phyloP scores from a whole-genome alignment of 1,140 invertebrate species.

The Pinna nobilis region DNA sequence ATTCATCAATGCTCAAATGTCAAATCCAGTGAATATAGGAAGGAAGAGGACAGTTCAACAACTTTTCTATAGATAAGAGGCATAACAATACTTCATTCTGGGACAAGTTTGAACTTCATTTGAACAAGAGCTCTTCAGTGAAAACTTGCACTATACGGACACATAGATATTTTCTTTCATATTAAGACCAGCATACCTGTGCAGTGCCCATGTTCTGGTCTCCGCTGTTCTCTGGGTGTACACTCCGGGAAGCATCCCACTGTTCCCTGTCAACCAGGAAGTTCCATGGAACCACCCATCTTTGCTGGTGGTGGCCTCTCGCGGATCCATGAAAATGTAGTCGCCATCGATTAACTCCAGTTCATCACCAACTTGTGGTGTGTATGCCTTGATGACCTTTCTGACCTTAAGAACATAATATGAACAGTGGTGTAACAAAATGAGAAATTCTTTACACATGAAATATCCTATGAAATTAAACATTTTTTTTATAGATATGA shows the following conservation, averaged over 20 bases:
- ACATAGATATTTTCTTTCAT: not conserved
- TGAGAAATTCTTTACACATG: no score
- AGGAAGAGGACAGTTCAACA: no score
- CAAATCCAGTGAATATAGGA: no score
- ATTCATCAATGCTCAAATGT: no score
- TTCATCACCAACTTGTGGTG: slow-evolving; percentile 87
- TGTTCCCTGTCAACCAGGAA: slow-evolving; percentile 88
- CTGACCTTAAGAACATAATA: slow-evolving; percentile 85
- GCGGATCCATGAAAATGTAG: slow-evolving; percentile 87
- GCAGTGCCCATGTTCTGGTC: slow-evolving; percentile 92
- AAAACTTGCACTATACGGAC: no score
- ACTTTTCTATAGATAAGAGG: no score
- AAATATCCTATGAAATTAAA: slow-evolving; percentile 24
- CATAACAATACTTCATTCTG: no score
- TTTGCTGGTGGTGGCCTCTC: slow-evolving; percentile 82
- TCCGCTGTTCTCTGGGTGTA: slow-evolving; percentile 89
- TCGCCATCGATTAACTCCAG: slow-evolving; percentile 89
- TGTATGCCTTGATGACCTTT: slow-evolving; percentile 87
- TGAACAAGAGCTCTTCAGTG: no score
- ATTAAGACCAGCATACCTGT: slow-evolving; percentile 75
- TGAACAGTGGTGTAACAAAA: no score
- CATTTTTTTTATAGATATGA: no score
- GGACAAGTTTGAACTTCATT: no score
- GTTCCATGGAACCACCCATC: slow-evolving; percentile 92
- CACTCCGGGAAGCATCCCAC: slow-evolving; percentile 86